Evolutionary conservation across 2,113 vertebrate species (phyloP), one percentile per base, ranked within the genome.

Genomic region (Callopanchax toddi): DNA sequence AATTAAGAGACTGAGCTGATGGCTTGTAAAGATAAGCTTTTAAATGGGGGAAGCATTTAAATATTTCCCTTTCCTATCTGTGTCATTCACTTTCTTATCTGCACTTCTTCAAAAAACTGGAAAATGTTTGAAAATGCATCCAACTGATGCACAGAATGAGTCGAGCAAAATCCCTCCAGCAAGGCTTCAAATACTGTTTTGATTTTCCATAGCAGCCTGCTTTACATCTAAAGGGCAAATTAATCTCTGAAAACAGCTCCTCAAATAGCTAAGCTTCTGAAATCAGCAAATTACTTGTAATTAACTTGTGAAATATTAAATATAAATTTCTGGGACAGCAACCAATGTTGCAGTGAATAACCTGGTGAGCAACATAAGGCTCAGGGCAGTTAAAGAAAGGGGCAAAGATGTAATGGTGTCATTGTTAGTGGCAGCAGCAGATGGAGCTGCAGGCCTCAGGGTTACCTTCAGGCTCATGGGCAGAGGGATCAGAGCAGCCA

Each of bases 41-140:
- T 75, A 86, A 86, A 84, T 81, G 55, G 67, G 66, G 72, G 76
- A 73, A 81, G 65, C 57, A 55, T 74, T 86, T 85, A 81, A 87
- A 86, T 69, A 83, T 82, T 76, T 49, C 60, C 69, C 66, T 39
- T 46, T 77, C 58, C 67, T 87, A 79, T 87, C 76, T 81, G 68
- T 86, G 83, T 85, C 76, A 25, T 67, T 79, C 87, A 78, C 85
- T 89, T 83, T 82, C 89, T 86, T 75, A 89, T 82, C 74, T 70
- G 16, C 22, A 5, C 11, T 74, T 67, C 71, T 81, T 44, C 58
- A 29, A 64, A 79, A 75, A 53, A 64, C 48, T 67, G 43, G 55
- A 64, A 60, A 74, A 65, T 66, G 80, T 84, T 80, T 78, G 69
- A 78, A 89, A 87, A 82, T 75, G 85, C 63, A 85, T 83, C 76